phyloP scores from a whole-genome alignment of 1,140 invertebrate species.

The Anthonomus grandis region DNA sequence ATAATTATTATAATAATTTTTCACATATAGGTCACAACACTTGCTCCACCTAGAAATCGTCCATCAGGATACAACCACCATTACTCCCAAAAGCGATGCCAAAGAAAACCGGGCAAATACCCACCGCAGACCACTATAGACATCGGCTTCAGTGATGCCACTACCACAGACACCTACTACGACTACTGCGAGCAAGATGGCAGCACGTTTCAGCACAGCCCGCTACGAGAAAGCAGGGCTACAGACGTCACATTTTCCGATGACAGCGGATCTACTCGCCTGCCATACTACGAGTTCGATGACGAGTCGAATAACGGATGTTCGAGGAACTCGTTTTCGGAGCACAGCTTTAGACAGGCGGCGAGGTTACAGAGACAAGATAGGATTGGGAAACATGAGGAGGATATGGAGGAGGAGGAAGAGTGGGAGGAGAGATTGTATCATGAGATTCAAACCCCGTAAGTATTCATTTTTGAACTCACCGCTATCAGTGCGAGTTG shows the following conservation, averaged over 20 bases:
- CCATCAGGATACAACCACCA: neutral
- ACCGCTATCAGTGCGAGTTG: no score
- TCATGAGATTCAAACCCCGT: constrained; percentile 37
- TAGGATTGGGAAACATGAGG: constrained; percentile 3
- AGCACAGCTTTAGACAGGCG: constrained; percentile 17
- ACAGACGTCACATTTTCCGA: constrained; percentile 34
- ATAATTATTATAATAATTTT: neutral
- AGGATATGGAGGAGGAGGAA: constrained; percentile 32
- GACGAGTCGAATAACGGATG: constrained; percentile 33
- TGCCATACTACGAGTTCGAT: constrained; percentile 41
- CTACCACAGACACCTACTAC: constrained; percentile 32
- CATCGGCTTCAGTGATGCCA: constrained; percentile 35
- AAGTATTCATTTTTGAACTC: no score
- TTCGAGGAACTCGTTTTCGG: constrained; percentile 31
- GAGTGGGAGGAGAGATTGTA: constrained; percentile 31
- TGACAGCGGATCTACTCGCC: constrained; percentile 37
- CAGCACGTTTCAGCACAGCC: constrained; percentile 18
- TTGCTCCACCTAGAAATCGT: neutral
- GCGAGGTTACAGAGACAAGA: constrained; percentile 1
- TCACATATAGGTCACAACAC: constrained; percentile 6
- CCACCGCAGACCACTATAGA: constrained; percentile 23
- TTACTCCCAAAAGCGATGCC: constrained; percentile 3
- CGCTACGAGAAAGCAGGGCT: constrained; percentile 26
- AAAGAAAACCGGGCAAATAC: neutral
- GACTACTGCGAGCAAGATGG: constrained; percentile 31